Base-by-base conservation (phyloP, 2,888 invertebrate species). In the Diplazon laetatorius region DNA sequence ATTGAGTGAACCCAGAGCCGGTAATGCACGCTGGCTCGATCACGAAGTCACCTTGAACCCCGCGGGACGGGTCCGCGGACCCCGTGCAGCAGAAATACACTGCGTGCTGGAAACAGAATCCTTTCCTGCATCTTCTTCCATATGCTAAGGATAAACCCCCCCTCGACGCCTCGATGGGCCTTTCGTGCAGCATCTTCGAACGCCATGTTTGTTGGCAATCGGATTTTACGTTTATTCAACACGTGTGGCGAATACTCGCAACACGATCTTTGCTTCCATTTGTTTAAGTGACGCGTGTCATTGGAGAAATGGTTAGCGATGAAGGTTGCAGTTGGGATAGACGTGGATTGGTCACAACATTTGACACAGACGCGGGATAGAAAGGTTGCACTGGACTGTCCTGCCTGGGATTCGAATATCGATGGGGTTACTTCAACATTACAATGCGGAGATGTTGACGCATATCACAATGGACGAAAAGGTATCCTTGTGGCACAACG, bases 1-100 rank as follows among this genome's bases (percentile, higher is more conserved):
- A 69, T 42, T 25, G 35, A 72, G 69, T 57, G 44, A 60, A 50
- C 62, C n/a, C 57, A 65, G 72, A 62, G 42, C 55, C 80, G 86
- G 83, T 86, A 83, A 86, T 86, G 84, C 86, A 85, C 86, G 83
- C 82, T 80, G 79, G 80, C 82, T 81, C 81, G 84, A 86, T 86
- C 87, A 85, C 84, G 84, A 84, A 87, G 84, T 87, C 83, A 85
- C 86, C 86, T 87, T 87, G 86, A 87, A 86, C 86, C 83, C 84
- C 80, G 82, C 82, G 82, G 42, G 78, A 76, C 78, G 74, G 80
- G 70, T 81, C 83, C 81, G 80, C 82, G 74, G 83, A 84, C 78
- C 81, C 81, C 80, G 83, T 50, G 71, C 50, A 44, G 55, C 42
- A 55, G 59, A 68, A 12, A 48, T 57, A 22, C 70, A 63, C 63